phyloP scores from a whole-genome alignment of 2,797 vertebrate genomes.

The Eidolon dupreanum region DNA sequence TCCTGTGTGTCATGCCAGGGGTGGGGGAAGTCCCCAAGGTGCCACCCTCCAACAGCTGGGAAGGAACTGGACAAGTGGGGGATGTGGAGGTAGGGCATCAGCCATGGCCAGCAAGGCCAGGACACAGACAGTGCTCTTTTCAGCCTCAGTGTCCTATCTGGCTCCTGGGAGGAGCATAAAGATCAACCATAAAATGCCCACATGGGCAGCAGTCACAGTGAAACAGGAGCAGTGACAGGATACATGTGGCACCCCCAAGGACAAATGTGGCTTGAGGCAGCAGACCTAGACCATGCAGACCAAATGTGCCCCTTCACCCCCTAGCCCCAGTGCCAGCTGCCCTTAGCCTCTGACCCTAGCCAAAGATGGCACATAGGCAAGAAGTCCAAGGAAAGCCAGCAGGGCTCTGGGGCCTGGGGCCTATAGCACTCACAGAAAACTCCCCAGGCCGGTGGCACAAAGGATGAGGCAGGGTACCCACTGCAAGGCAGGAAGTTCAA shows the following conservation, averaged over 20 bases:
- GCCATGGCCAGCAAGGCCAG: not conserved
- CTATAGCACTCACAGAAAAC: not conserved
- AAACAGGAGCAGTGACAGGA: not conserved
- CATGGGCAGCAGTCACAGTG: not conserved
- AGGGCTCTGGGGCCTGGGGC: not conserved
- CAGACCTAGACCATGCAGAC: not conserved
- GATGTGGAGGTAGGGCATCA: not conserved
- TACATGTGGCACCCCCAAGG: not conserved
- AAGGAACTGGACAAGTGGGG: not conserved
- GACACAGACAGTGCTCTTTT: not conserved
- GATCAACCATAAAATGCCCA: not conserved
- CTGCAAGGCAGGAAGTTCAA: constrained; percentile 20
- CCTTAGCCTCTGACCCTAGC: not conserved
- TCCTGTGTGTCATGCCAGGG: constrained; percentile 80
- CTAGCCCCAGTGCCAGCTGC: not conserved
- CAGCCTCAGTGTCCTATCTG: not conserved
- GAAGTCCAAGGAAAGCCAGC: not conserved
- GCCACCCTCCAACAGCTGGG: constrained; percentile 55
- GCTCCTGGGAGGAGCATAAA: not conserved
- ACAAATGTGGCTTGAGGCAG: not conserved
- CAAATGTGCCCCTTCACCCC: not conserved
- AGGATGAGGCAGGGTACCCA: not conserved
- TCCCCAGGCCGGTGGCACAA: not conserved
- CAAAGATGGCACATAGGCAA: not conserved
- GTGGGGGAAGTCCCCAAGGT: constrained; percentile 73